Base-by-base conservation (phyloP, 1,140 invertebrate species). In the Drosophila simulans region DNA sequence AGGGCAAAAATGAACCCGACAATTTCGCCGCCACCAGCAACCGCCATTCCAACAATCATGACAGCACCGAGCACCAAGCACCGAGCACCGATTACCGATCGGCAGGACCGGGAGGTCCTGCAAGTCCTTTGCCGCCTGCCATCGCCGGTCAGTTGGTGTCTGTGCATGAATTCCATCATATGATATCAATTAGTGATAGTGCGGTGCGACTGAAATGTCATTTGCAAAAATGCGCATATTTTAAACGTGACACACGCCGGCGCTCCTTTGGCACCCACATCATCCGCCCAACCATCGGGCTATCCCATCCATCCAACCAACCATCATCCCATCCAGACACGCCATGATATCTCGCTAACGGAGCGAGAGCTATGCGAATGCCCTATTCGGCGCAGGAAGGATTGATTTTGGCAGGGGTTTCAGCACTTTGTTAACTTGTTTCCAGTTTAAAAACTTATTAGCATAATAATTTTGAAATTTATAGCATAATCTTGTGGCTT, bases 181-280 rank as follows among this genome's bases (percentile, higher is more conserved):
- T 88, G 83, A 86, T 86, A 86, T 86, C 83, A 86, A 86, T 86
- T 86, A 86, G 83, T 86, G 83, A 86, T 86, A 88, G 83, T 86
- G 83, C 79, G 79, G 83, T 83, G 83, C 83, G 83, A 79, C 79
- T 88, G 83, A 80, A 86, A 88, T 86, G 83, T 88, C 83, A 86
- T 86, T 86, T 86, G 83, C 83, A 88, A 76, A 88, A 88, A 86
- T 86, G 70, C 75, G 83, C 83, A 86, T 86, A 86, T 86, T 86
- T 86, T 86, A 82, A 82, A 79, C 53, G 75, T 83, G 79, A 88
- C 79, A 82, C 58, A 79, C 83, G 55, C 63, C 65, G 56, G 37
- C 46, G 40, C 39, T 40, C 35, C 17, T 22, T 17, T 34, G 43
- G 12, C 43, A 45, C 12, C 34, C 27, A 31, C 40, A 53, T 40